Conservation (phyloP, 2,888 invertebrate species). For the Dasypogon diadema region DNA sequence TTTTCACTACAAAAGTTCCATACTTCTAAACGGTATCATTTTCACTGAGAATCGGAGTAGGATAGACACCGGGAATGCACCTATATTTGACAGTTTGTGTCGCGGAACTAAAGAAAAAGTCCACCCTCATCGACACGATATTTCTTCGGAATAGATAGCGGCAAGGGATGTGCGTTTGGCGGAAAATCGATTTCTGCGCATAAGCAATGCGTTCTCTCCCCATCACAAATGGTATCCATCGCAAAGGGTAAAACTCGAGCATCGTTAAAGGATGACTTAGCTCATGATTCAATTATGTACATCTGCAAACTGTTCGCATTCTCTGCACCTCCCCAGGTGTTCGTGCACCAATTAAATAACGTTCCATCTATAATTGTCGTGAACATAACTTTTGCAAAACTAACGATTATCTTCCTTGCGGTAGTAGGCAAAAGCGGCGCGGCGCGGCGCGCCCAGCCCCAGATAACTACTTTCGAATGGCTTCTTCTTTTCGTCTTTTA, state of each 20-base stretch:
- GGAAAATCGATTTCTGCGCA: conserved; percentile 60
- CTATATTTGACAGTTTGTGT: conserved; percentile 38
- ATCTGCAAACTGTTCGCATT: neutral
- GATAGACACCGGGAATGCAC: neutral
- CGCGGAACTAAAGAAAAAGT: conserved; percentile 27
- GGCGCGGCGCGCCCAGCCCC: too few species aligned
- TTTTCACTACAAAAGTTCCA: neutral
- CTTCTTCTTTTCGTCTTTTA: too few species aligned
- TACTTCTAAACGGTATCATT: neutral
- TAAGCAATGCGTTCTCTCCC: conserved; percentile 51
- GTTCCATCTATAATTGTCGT: too few species aligned
- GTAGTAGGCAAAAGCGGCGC: too few species aligned
- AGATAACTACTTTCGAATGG: too few species aligned
- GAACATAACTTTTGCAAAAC: too few species aligned
- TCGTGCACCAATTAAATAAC: neutral
- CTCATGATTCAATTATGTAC: conserved; percentile 7
- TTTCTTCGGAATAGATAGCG: neutral
- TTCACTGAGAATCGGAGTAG: neutral
- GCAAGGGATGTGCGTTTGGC: conserved; percentile 2
- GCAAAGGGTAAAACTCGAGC: neutral
- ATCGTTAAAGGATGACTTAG: neutral
- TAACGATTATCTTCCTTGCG: too few species aligned
- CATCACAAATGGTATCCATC: neutral
- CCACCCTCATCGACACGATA: conserved; percentile 36
- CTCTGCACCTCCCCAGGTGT: neutral